Percentiles rank a stretch among this genome's conserved stretches.
Conservation (phyloP, 2,113 vertebrate genomes). For the Xiphophorus hellerii region DNA sequence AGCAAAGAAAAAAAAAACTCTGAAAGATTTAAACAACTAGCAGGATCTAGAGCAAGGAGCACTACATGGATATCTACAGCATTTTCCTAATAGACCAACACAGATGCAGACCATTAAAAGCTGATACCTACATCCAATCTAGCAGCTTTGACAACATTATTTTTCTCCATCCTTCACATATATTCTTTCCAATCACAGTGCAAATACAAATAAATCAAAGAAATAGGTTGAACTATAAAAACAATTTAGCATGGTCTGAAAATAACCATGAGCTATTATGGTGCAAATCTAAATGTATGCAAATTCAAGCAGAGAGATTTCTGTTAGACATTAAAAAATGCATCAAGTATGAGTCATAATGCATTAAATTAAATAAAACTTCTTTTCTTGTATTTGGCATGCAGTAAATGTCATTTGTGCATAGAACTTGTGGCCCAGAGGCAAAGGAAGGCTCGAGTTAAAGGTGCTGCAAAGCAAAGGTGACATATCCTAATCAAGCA, state of each 20-base stretch:
- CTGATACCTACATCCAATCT: not conserved
- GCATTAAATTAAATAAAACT: not conserved
- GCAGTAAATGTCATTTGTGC: conserved; percentile 26
- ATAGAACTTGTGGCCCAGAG: conserved; percentile 33
- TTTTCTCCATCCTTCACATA: not conserved
- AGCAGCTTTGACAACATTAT: not conserved
- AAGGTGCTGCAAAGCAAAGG: conserved; percentile 11
- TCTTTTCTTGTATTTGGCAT: conserved; percentile 15
- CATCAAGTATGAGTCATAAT: conserved; percentile 1
- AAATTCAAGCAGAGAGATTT: not conserved
- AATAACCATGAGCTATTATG: not conserved
- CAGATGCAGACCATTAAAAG: not conserved
- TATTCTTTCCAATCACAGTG: not conserved
- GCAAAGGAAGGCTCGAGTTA: conserved; percentile 13
- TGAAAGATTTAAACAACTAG: conserved; percentile 1
- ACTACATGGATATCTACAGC: not conserved
- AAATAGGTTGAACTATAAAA: not conserved
- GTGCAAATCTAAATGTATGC: not conserved
- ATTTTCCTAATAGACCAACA: not conserved
- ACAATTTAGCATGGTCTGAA: not conserved
- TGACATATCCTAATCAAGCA: conserved; percentile 47
- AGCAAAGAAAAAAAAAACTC: not conserved
- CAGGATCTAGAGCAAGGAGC: conserved; percentile 5
- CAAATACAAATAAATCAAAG: too few relatives aligned
- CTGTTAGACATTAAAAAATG: conserved; percentile 10